These are phyloP conservation scores for Rynchops niger DNA, from an alignment of 2,113 vertebrate species.

Conservation along the genomic window DNA sequence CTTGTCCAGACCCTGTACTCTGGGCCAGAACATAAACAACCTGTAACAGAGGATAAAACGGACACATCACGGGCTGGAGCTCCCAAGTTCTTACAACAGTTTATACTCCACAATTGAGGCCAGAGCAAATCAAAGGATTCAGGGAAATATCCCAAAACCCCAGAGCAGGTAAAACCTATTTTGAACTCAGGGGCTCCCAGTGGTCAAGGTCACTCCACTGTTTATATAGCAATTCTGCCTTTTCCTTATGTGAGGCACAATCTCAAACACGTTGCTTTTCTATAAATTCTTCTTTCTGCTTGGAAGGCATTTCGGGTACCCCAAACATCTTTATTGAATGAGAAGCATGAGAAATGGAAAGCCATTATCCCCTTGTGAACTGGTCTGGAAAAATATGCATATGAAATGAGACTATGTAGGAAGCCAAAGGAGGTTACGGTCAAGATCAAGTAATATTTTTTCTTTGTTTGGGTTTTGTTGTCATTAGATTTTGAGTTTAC, in stretches of 20 bases:
- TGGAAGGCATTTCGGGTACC: background rate
- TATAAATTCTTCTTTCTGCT: background rate
- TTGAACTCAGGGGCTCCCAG: background rate
- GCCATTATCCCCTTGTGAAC: background rate
- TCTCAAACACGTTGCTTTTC: background rate
- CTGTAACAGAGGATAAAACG: background rate
- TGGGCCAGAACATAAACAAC: background rate
- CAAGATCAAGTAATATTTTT: background rate
- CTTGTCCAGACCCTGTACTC: background rate
- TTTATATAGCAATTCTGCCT: background rate
- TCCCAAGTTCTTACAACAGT: background rate
- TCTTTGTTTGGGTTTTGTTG: background rate
- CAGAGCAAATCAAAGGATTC: background rate
- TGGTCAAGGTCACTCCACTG: background rate
- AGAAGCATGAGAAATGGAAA: background rate
- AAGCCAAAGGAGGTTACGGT: background rate
- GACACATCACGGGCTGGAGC: background rate
- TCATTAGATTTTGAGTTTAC: background rate
- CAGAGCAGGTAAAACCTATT: background rate
- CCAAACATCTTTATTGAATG: background rate
- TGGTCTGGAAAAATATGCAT: background rate
- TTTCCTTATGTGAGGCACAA: background rate
- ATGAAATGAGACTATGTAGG: background rate
- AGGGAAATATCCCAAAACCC: background rate
- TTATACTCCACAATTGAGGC: background rate